These are phyloP conservation scores for Monopterus albus DNA, from an alignment of 2,113 vertebrate species.

Conservation along the genomic window DNA sequence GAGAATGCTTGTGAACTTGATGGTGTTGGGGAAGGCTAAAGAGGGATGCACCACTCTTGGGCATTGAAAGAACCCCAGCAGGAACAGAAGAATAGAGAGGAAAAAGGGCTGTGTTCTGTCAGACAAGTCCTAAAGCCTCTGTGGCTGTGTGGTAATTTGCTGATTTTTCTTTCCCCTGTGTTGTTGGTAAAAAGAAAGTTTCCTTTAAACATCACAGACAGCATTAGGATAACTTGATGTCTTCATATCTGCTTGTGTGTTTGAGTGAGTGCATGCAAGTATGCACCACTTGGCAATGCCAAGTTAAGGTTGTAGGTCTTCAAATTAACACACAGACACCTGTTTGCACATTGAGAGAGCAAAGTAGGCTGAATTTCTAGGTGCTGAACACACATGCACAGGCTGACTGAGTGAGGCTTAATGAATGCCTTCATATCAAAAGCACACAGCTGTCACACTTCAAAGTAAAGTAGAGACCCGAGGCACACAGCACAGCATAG, in stretches of 20 bases:
- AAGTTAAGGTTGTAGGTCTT: neutral
- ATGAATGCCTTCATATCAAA: conserved; percentile 63
- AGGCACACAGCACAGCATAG: conserved; percentile 41
- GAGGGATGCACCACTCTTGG: no score
- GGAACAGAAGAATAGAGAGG: no score
- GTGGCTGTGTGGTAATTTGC: no score
- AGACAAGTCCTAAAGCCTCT: no score
- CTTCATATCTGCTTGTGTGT: neutral
- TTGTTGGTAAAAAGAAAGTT: neutral
- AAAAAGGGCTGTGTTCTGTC: no score
- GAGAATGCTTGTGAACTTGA: no score
- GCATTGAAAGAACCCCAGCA: no score
- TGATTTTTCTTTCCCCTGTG: neutral
- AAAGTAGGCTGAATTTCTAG: conserved; percentile 26
- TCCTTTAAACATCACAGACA: neutral
- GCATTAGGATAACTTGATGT: neutral
- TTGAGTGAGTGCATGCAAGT: neutral
- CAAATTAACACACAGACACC: conserved; percentile 8
- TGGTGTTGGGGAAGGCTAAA: no score
- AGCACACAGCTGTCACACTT: conserved; percentile 54
- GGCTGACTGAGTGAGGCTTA: conserved; percentile 19
- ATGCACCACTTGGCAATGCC: neutral
- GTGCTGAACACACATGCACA: conserved; percentile 4
- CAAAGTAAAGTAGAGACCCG: conserved; percentile 60
- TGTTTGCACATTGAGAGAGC: conserved; percentile 4